These are phyloP conservation scores for Manacus vitellinus DNA, from an alignment of 2,113 vertebrate species.

Conservation along the genomic window DNA sequence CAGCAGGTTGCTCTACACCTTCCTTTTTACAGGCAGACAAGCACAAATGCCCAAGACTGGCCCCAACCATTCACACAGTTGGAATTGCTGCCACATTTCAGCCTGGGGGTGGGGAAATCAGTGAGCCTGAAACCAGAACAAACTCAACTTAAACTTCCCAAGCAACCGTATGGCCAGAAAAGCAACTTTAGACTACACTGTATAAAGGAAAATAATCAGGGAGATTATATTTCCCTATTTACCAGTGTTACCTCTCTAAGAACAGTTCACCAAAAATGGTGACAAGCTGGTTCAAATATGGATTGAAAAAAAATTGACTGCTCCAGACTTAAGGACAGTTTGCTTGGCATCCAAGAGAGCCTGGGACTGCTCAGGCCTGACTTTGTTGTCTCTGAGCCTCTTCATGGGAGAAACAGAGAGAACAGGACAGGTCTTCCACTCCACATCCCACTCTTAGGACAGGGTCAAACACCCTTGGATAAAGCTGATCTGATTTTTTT, in stretches of 20 bases:
- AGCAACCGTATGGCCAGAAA: background rate
- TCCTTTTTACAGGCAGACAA: background rate
- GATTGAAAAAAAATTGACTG: background rate
- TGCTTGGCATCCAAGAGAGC: background rate
- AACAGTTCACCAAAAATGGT: background rate
- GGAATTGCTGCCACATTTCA: background rate
- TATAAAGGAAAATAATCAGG: background rate
- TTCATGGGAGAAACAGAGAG: background rate
- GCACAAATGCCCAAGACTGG: accelerated
- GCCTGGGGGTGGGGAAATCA: background rate
- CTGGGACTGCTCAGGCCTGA: background rate
- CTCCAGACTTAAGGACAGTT: background rate
- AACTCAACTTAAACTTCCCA: background rate
- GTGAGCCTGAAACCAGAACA: background rate
- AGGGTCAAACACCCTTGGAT: background rate
- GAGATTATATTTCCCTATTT: background rate
- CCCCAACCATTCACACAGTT: background rate
- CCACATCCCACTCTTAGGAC: background rate
- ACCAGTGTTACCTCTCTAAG: background rate
- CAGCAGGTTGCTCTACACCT: background rate
- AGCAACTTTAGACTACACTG: background rate
- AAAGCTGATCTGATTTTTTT: background rate
- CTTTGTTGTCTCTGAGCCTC: background rate
- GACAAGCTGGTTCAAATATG: background rate
- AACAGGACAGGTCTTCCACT: background rate